Evolutionary conservation across 2,113 vertebrate genomes (phyloP).

Genomic region (Tautogolabrus adspersus): DNA sequence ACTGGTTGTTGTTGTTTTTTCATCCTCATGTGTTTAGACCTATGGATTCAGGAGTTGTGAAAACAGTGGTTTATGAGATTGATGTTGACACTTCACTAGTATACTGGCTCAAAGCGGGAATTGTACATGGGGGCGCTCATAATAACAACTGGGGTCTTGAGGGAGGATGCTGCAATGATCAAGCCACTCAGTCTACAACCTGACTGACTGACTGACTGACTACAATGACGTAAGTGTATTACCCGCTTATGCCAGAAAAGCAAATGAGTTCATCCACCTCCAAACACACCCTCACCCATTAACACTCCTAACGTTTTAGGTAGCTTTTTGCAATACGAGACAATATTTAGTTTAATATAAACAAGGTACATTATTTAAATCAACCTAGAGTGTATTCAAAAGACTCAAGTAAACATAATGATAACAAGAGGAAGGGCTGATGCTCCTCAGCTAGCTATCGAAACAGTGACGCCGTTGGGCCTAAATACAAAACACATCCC

Average conservation of each 20-base stretch:
- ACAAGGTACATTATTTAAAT: too few relatives aligned
- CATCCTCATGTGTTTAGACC: too few relatives aligned
- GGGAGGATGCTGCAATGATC: constrained; percentile 59
- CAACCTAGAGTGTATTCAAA: neutral
- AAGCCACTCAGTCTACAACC: constrained; percentile 51
- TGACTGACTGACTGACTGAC: constrained; percentile 53
- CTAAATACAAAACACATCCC: constrained; percentile 26
- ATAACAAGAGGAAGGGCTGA: constrained; percentile 28
- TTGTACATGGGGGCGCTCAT: neutral
- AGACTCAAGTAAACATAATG: neutral
- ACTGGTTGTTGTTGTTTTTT: too few relatives aligned
- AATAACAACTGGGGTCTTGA: constrained; percentile 24
- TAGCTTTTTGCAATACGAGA: neutral
- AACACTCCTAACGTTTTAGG: neutral
- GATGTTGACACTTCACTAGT: neutral
- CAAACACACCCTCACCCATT: constrained; percentile 25
- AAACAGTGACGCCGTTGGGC: constrained; percentile 67
- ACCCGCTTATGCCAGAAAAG: constrained; percentile 54
- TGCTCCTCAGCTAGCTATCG: constrained; percentile 15
- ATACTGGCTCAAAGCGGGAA: neutral
- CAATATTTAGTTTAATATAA: too few relatives aligned
- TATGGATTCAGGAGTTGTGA: neutral
- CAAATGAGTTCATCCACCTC: constrained; percentile 45
- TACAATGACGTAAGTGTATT: constrained; percentile 72
- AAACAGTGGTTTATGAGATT: neutral